Percentiles rank a stretch among this genome's conserved stretches.
phyloP scores from a whole-genome alignment of 2,113 vertebrate species.

The Elachura formosa region DNA sequence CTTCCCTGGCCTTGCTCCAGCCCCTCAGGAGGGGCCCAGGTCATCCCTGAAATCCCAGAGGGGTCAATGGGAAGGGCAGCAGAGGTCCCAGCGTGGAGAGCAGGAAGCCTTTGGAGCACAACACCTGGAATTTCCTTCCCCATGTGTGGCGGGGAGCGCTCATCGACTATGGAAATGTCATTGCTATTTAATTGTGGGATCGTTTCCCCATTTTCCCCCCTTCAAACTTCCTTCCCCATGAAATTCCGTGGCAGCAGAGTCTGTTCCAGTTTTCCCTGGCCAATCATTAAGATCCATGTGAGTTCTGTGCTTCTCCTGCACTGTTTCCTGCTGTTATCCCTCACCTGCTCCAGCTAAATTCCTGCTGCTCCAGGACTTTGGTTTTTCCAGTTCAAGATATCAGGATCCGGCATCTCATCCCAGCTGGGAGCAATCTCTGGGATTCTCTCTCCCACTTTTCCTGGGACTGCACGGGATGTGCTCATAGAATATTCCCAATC shows the following conservation, averaged over 20 bases:
- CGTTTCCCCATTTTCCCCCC: not conserved
- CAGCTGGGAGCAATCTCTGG: not conserved
- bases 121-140: not conserved
- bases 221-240: not conserved
- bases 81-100: not conserved
- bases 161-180: rapidly evolving
- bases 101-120: not conserved
- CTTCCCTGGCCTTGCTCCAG: not conserved
- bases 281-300: rapidly evolving
- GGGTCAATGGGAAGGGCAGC: not conserved
- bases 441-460: not conserved
- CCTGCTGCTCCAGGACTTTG: not conserved
- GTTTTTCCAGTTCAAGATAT: not conserved
- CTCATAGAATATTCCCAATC: not conserved
- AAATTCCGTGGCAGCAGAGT: not conserved
- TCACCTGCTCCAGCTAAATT: not conserved
- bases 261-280: not conserved
- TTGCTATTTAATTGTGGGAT: not conserved
- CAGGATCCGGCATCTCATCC: not conserved
- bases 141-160: not conserved
- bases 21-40: not conserved
- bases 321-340: not conserved
- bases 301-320: not conserved
- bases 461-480: not conserved
- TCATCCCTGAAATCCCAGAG: not conserved